These are phyloP conservation scores for Ips typographus DNA, from an alignment of 1,140 invertebrate species.

Conservation along the genomic window DNA sequence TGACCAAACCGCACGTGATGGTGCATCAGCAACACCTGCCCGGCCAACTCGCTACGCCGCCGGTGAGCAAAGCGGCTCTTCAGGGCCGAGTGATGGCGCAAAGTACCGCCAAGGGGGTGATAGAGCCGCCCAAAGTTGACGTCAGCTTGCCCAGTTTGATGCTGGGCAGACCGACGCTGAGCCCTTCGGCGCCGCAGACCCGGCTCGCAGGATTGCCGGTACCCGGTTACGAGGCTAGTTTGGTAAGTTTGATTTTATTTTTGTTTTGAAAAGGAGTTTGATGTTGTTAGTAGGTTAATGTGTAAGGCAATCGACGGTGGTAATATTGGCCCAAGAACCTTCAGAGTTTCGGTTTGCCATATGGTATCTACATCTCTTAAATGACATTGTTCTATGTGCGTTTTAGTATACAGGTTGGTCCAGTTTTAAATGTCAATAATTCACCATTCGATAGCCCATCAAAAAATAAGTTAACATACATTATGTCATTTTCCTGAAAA, in stretches of 20 bases:
- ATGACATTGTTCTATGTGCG: too few species aligned
- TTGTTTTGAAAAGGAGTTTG: too few species aligned
- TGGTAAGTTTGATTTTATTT: constrained; percentile 63
- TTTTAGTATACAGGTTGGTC: too few species aligned
- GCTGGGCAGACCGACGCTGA: constrained; percentile 61
- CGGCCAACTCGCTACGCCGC: constrained; percentile 59
- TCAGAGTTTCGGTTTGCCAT: too few species aligned
- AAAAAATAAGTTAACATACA: too few species aligned
- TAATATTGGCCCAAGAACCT: too few species aligned
- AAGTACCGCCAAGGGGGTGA: constrained; percentile 48
- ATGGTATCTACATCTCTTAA: too few species aligned
- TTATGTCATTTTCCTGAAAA: too few species aligned
- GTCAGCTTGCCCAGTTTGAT: constrained; percentile 56
- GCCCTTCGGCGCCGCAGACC: constrained; percentile 60
- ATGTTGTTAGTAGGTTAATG: too few species aligned
- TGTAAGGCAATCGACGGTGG: too few species aligned
- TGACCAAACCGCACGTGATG: constrained; percentile 12
- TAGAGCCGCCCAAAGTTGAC: constrained; percentile 60
- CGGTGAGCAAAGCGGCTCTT: constrained; percentile 57
- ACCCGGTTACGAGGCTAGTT: constrained; percentile 62
- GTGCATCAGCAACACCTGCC: constrained; percentile 53
- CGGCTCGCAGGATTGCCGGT: constrained; percentile 59
- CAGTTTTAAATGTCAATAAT: too few species aligned
- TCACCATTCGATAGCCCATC: too few species aligned
- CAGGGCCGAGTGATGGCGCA: constrained; percentile 19